phyloP scores from a whole-genome alignment of 2,888 invertebrate species.

The Hypomecis punctinalis region DNA sequence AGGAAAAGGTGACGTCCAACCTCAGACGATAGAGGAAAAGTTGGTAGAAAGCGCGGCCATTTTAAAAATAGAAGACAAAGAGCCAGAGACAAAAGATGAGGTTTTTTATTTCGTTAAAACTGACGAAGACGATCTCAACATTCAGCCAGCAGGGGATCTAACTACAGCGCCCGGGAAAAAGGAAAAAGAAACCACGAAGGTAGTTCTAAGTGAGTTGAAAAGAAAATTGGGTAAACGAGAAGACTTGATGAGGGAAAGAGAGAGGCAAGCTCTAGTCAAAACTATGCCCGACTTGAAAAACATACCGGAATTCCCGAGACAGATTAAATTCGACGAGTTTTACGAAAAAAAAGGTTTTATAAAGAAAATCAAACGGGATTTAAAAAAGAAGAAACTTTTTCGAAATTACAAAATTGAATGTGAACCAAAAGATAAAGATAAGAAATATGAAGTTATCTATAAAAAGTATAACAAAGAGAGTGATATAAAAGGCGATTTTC shows the following conservation, averaged over 20 bases:
- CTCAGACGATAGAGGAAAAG: slow-evolving; percentile 46
- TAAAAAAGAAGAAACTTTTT: slow-evolving; percentile 48
- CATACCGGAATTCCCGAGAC: slow-evolving; percentile 77
- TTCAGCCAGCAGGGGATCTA: slow-evolving; percentile 60
- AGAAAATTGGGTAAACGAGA: slow-evolving; percentile 77
- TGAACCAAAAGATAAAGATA: slow-evolving; percentile 41
- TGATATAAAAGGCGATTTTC: slow-evolving; percentile 53
- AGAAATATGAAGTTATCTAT: slow-evolving; percentile 51
- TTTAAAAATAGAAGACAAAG: slow-evolving; percentile 68
- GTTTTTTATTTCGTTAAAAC: slow-evolving; percentile 79
- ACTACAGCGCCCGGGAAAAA: slow-evolving; percentile 71
- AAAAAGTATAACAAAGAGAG: slow-evolving; percentile 54
- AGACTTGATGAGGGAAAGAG: slow-evolving; percentile 78
- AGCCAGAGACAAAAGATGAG: slow-evolving; percentile 73
- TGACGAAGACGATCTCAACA: slow-evolving; percentile 61
- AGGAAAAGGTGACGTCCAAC: slow-evolving; percentile 53
- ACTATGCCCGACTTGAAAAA: slow-evolving; percentile 76
- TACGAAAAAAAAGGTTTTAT: slow-evolving; percentile 65
- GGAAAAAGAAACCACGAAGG: slow-evolving; percentile 70
- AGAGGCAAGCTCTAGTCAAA: slow-evolving; percentile 75
- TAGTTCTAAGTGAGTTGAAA: slow-evolving; percentile 73
- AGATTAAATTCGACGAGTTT: slow-evolving; percentile 67
- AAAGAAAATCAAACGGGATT: slow-evolving; percentile 55
- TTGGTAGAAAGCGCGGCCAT: slow-evolving; percentile 52
- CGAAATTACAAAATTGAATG: slow-evolving; percentile 49